Base-by-base conservation (phyloP, 2,797 vertebrate species). In the Arrhamphus sclerolepis region DNA sequence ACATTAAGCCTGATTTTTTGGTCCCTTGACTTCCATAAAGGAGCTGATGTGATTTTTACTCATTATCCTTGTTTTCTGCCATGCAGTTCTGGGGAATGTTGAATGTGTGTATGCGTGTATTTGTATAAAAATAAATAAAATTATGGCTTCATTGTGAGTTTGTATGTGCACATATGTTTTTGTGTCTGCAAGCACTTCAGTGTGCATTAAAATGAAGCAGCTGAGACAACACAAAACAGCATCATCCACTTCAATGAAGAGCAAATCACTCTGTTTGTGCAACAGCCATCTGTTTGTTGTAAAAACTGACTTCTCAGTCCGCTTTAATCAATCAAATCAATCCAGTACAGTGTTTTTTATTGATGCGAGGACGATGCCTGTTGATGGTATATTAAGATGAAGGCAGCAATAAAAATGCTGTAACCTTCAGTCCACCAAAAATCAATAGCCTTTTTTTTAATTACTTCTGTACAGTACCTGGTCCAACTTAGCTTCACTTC, bases 211-310 rank as follows among this genome's bases (percentile, higher is more conserved):
- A 75, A 72, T 53, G 62, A 43, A 39, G 66, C 51, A 55, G 65
- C 48, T 42, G 5, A 31, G 80, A 68, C 57, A 65, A 74, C 64
- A 65, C 8, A 10, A 34, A 10, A 39, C 48, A 39, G 52, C 71
- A 69, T 82, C 69, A 78, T 72, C 79, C 73, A 75, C 76, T 79
- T 71, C 47, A 75, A 44, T 70, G 65, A 26, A 76, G 54, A 78
- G 66, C 56, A 64, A 72, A 74, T 72, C 51, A 69, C 57, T 70
- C 56, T 20, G 26, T 60, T 63, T 75, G 67, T 70, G 60, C 75
- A 77, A 60, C 54, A 5, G 22, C 61, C 83, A 81, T 75, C 71
- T 83, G 78, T 76, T 73, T 68, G 8, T 49, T 66, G 72, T 62
- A 61, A 54, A 63, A 64, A 47, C n/a, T n/a, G 0, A 40, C 56